A percentile compares a stretch with the other conserved stretches of the same genome.
Evolutionary conservation across 1,140 invertebrate species (phyloP).

Genomic region (Heterodera carotae): DNA sequence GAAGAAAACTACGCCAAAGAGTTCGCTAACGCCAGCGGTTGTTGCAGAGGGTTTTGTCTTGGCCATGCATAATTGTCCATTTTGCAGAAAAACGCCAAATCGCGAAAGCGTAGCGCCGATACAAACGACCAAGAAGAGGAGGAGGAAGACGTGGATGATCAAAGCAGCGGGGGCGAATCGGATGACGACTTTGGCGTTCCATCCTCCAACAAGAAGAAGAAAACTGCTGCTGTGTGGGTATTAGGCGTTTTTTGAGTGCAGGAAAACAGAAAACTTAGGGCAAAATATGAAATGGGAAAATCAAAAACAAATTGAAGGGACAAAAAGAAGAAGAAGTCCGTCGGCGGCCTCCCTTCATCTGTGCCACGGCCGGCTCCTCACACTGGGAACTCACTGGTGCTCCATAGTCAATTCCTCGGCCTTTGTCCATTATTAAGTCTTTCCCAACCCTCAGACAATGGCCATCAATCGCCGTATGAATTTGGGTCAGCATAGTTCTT

Average conservation of each 20-base stretch:
- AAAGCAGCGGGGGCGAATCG: background rate
- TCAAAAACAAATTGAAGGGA: background rate
- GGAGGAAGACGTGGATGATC: background rate
- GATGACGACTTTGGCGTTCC: background rate
- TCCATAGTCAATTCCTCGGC: background rate
- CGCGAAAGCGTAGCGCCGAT: background rate
- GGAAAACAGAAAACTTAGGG: background rate
- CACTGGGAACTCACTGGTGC: background rate
- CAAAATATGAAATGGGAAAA: background rate
- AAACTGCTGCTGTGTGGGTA: background rate
- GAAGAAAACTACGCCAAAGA: constrained; percentile 1
- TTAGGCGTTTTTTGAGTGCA: too few relatives aligned
- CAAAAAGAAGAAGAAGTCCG: background rate
- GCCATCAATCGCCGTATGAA: background rate
- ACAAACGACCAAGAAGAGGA: background rate
- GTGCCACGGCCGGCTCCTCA: background rate
- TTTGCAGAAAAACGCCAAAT: background rate
- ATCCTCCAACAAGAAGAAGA: background rate
- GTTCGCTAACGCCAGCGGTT: background rate
- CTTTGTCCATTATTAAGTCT: background rate
- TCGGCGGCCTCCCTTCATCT: background rate
- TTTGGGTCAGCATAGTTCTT: background rate
- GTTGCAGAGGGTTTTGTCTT: background rate
- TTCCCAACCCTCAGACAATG: background rate
- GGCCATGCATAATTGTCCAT: background rate